These are phyloP conservation scores for Xenentodon cancila DNA, from an alignment of 2,797 vertebrate species.

Conservation along the genomic window DNA sequence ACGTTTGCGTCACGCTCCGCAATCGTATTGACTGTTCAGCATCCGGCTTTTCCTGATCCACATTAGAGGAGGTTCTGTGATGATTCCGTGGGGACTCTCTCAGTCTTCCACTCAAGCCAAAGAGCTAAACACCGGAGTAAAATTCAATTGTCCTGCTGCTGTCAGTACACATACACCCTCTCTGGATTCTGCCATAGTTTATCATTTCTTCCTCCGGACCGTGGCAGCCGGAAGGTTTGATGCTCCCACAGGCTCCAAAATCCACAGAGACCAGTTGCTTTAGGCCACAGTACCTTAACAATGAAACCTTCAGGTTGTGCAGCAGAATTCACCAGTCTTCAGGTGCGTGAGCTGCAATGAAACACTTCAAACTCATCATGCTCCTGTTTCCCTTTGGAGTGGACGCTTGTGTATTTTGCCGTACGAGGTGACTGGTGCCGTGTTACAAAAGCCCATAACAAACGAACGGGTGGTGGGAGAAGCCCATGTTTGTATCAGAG, in stretches of 20 bases:
- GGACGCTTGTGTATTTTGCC: no score
- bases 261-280: slow-evolving; percentile 1
- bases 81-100: neutral
- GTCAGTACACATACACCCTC: slow-evolving; percentile 9
- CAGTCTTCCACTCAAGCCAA: neutral
- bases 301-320: neutral
- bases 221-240: slow-evolving; percentile 33
- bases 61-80: neutral
- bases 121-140: slow-evolving; percentile 19
- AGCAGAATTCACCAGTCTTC: neutral
- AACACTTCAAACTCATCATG: no score
- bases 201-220: neutral
- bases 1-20: no score
- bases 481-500: no score
- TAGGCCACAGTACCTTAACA: neutral
- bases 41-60: neutral
- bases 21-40: neutral
- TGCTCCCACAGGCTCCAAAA: slow-evolving; percentile 23
- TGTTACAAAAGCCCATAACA: no score
- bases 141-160: slow-evolving; percentile 21
- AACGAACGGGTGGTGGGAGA: no score
- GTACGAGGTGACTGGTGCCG: no score
- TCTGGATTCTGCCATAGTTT: rapidly evolving
- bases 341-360: neutral
- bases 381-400: no score